Conservation (phyloP, 2,797 vertebrate species). For the Smutsia temminckii region DNA sequence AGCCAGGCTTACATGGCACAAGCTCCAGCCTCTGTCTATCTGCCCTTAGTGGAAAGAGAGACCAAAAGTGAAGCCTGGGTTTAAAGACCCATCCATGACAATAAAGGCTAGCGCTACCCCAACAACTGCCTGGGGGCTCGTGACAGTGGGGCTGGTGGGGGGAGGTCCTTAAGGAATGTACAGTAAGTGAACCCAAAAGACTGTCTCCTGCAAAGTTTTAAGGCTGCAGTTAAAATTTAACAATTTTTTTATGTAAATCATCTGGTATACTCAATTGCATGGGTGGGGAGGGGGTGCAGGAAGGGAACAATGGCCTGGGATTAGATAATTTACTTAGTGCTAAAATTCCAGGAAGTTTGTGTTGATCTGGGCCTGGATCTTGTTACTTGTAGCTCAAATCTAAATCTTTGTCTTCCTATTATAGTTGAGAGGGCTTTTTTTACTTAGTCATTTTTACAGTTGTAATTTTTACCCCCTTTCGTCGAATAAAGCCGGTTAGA, state of each 20-base stretch:
- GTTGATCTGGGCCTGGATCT: constrained; percentile 69
- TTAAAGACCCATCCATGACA: not conserved
- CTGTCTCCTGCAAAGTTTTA: constrained; percentile 37
- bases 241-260: constrained; percentile 74
- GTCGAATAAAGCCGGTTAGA: constrained; percentile 63
- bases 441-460: constrained; percentile 63
- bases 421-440: constrained; percentile 56
- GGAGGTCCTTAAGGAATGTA: not conserved
- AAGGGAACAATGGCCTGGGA: constrained; percentile 67
- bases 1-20: not conserved
- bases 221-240: constrained; percentile 72
- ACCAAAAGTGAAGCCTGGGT: not conserved
- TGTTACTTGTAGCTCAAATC: constrained; percentile 72
- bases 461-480: constrained; percentile 71
- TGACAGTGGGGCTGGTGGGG: not conserved
- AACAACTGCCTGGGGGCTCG: not conserved
- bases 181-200: constrained; percentile 53
- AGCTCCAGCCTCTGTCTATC: not conserved
- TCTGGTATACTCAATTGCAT: constrained; percentile 21
- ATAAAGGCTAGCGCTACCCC: not conserved
- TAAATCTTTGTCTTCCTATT: constrained; percentile 70
- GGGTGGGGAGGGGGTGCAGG: not conserved
- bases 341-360: constrained; percentile 74
- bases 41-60: not conserved
- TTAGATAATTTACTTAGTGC: constrained; percentile 69